Percentiles rank a stretch among this genome's conserved stretches.
Conservation (phyloP, 2,113 vertebrate species). For the Sitta europaea region DNA sequence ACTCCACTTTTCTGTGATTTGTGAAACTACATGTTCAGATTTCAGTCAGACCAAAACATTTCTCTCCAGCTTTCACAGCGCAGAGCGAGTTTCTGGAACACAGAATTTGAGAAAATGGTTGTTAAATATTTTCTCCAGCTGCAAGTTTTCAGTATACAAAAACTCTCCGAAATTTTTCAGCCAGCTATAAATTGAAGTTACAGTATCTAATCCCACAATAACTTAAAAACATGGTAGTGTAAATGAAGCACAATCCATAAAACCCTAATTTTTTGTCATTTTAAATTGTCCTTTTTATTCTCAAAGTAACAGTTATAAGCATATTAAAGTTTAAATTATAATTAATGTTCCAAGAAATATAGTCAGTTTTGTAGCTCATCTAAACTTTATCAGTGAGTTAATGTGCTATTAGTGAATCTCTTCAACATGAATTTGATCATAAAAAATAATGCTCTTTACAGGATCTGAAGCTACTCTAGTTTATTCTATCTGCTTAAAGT, state of each 20-base stretch:
- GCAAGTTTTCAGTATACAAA: background rate
- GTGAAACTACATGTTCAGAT: background rate
- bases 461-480: background rate
- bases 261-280: background rate
- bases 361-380: background rate
- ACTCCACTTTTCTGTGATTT: background rate
- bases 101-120: background rate
- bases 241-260: background rate
- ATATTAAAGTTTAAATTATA: background rate
- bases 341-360: slow-evolving; percentile 20
- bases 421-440: background rate
- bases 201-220: background rate
- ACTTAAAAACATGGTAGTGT: background rate
- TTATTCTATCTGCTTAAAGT: background rate
- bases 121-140: background rate
- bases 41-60: background rate
- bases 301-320: background rate
- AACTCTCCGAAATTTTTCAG: background rate
- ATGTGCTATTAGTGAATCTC: background rate
- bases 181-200: background rate
- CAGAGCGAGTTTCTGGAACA: background rate
- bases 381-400: background rate
- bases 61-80: background rate
- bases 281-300: background rate
- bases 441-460: background rate